Evolutionary conservation across 2,797 vertebrate species (phyloP), one percentile per base, ranked within the genome.

Genomic region (Paedocypris micromegethes): DNA sequence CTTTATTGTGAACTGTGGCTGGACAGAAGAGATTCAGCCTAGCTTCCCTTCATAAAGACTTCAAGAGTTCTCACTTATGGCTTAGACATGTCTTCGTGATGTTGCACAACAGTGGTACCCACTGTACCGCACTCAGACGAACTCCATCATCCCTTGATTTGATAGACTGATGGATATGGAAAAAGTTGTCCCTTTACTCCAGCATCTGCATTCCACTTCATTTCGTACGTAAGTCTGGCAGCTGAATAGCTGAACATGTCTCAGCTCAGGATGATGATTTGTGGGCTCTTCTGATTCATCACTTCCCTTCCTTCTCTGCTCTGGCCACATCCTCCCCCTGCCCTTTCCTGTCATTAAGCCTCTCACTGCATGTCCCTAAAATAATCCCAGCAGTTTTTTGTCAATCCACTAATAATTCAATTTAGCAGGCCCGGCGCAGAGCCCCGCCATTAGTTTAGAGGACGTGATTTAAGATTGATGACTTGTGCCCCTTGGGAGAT

Each of bases 381-480:
- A 86, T 83, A 86, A 83, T 87, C 85, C 82, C 80, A 79, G 83
- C 85, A 82, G 83, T 86, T 88, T 88, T 90, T 88, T 87, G 87
- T 89, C 88, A 89, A 86, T 84, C 81, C 81, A 76, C 85, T 88
- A 88, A 88, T 90, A 90, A 90, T 90, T 90, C 82, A 90, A 88
- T 89, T 87, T 85, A 90, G 85, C 87, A 87, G 88, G 77, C 75
- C 82, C 82, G 43, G 70, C 84, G 80, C 81, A 77, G 81, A 80
- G 71, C 78, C 84, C 68, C 84, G 86, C 88, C 88, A 90, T 90
- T 90, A 90, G 86, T 86, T 88, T 85, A 84, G 82, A 87, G 83
- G 83, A 86, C 81, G 79, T 86, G 85, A 90, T 89, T 90, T 88
- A 88, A 89, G 87, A 90, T 90, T 90, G 89, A 91, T 90, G 88